These are phyloP conservation scores for Acestrorhynchus altus DNA, from an alignment of 2,797 vertebrate species.

Conservation along the genomic window DNA sequence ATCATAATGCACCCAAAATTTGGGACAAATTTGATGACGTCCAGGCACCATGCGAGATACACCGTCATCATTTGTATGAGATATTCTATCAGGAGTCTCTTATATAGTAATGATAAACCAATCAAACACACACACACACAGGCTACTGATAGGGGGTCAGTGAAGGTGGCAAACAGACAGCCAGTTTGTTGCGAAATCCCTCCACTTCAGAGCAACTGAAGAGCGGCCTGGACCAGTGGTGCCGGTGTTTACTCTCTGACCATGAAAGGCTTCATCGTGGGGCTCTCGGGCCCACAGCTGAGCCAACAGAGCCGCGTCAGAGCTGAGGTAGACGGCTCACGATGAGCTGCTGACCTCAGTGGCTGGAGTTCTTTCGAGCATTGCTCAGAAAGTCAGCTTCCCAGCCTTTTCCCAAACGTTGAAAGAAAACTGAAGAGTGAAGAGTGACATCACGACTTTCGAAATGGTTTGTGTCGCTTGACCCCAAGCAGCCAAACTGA, in stretches of 20 bases:
- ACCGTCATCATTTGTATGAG: no score
- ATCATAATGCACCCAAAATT: no score
- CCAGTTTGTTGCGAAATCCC: conserved; percentile 41
- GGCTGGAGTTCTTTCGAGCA: not conserved
- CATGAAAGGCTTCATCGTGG: conserved; percentile 40
- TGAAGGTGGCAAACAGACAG: not conserved
- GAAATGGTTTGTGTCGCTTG: no score
- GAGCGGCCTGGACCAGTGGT: conserved; percentile 2
- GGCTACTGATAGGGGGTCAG: not conserved
- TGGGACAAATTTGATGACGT: no score
- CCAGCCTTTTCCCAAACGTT: not conserved
- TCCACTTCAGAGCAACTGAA: not conserved
- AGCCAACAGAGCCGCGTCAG: conserved; percentile 46
- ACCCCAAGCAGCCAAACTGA: no score
- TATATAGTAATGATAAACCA: no score
- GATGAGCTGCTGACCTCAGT: not conserved
- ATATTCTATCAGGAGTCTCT: no score
- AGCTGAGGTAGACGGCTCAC: not conserved
- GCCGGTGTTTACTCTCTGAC: conserved; percentile 46
- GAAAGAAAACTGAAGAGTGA: not conserved
- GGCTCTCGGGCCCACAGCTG: conserved; percentile 49
- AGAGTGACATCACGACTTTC: no score
- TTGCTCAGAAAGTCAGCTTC: not conserved
- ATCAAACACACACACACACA: no score
- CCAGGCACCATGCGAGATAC: no score